Base-by-base conservation (phyloP, 2,113 vertebrate species). In the Dicaeum eximium region DNA sequence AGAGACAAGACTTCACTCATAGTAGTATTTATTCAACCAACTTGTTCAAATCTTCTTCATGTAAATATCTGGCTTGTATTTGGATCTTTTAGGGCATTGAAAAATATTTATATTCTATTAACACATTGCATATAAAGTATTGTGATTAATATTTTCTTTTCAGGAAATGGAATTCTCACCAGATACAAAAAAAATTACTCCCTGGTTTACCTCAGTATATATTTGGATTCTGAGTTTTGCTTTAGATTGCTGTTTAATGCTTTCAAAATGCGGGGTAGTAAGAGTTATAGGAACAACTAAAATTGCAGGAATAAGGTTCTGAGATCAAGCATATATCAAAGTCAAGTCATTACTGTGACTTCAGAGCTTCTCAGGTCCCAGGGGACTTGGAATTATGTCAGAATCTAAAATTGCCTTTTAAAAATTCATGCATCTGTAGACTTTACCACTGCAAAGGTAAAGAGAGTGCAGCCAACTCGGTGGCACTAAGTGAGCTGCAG, bases 401-500 rank as follows among this genome's bases (percentile, higher is more conserved):
- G 85, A 94, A 83, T 94, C 38, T 86, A 74, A 67, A 92, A 80
- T 2, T 50, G 13, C 37, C 33, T 96, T 69, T 60, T 70, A 62
- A 91, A 87, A 83, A 91, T 90, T 31, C 75, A 80, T 82, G 27
- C 58, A 40, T 75, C 35, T 96, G 31, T 50, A 82, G 75, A 40
- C 42, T 92, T 93, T 23, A 35, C 22, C 16, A 42, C 75, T 87
- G 89, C 31, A 91, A 79, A 96, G 70, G 78, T 75, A 85, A 94
- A 90, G 54, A 58, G 44, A 91, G 70, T 70, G 71, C 71, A 80
- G 90, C 47, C 71, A 86, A 35, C 47, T 82, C 78, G 50, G 66
- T 80, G 62, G 53, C 85, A 91, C 79, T 88, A 54, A 94, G 44
- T 73, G 70, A 93, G 66, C 78, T 73, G 71, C 93, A 95, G 94